Percentiles rank a stretch among this genome's conserved stretches.
phyloP scores from a whole-genome alignment of 2,113 vertebrate genomes.

The Hydrolagus affinis region DNA sequence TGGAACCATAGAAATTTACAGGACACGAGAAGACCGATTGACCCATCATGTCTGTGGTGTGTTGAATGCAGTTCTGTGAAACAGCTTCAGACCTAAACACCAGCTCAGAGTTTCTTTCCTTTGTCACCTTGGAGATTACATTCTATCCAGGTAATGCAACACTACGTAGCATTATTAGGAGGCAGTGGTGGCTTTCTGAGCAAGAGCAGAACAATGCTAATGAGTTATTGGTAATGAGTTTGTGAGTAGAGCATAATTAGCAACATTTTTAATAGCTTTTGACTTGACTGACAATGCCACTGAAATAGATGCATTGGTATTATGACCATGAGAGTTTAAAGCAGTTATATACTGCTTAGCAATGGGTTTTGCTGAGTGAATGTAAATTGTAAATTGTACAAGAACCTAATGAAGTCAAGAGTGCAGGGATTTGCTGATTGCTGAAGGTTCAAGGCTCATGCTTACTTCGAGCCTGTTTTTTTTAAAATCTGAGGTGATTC shows the following conservation, averaged over 20 bases:
- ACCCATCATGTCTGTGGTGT: too few relatives aligned
- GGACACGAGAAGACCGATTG: too few relatives aligned
- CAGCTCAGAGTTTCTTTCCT: neutral
- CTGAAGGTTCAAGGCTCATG: neutral
- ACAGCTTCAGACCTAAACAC: neutral
- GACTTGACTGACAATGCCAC: slow-evolving; percentile 5
- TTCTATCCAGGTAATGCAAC: neutral
- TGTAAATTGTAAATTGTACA: neutral
- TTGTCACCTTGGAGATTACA: neutral
- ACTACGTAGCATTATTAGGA: neutral
- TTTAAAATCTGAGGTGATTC: too few relatives aligned
- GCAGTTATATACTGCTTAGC: neutral
- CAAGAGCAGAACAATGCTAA: neutral
- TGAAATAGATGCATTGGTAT: neutral
- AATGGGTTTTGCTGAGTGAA: neutral
- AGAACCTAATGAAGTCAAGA: neutral
- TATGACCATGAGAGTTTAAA: neutral
- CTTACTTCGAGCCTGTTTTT: neutral
- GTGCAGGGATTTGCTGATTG: neutral
- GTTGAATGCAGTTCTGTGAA: neutral
- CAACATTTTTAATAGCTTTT: neutral
- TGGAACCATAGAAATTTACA: too few relatives aligned
- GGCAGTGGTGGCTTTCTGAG: too few relatives aligned
- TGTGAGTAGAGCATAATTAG: neutral
- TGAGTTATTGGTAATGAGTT: neutral